Conservation (phyloP, 2,113 vertebrate genomes). For the Neopipo cinnamomea region DNA sequence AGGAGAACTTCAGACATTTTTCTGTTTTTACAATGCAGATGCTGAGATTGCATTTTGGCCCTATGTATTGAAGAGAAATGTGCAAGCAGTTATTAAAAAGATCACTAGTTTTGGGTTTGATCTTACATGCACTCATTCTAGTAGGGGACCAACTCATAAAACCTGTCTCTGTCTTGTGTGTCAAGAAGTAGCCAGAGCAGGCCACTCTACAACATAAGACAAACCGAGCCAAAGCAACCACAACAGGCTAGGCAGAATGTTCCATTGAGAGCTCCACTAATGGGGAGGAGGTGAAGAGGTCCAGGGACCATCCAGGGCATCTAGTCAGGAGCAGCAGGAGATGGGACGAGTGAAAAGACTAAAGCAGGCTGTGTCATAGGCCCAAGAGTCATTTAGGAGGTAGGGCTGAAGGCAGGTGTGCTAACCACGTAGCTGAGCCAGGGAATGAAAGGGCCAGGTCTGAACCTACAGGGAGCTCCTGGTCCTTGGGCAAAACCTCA, state of each 20-base stretch:
- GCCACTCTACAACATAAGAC: neutral
- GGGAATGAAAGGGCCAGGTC: neutral
- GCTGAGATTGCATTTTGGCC: neutral
- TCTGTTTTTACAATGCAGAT: neutral
- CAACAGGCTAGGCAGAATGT: neutral
- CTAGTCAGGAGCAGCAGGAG: neutral
- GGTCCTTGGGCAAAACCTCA: neutral
- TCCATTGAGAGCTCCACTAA: neutral
- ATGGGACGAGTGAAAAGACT: neutral
- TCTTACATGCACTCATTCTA: neutral
- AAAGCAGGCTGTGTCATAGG: neutral
- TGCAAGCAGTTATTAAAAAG: neutral
- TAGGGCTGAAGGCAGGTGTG: neutral
- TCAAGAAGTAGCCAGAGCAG: neutral
- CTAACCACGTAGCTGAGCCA: neutral
- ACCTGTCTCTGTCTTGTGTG: neutral
- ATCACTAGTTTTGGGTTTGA: neutral
- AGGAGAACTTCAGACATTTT: neutral
- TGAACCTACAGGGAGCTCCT: neutral
- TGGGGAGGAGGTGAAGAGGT: neutral
- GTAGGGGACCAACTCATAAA: neutral
- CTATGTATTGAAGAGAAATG: neutral
- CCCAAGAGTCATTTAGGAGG: neutral
- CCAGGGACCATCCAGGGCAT: neutral
- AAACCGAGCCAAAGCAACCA: neutral